These are phyloP conservation scores for Leucozona laternaria DNA, from an alignment of 2,888 invertebrate species.

Conservation along the genomic window DNA sequence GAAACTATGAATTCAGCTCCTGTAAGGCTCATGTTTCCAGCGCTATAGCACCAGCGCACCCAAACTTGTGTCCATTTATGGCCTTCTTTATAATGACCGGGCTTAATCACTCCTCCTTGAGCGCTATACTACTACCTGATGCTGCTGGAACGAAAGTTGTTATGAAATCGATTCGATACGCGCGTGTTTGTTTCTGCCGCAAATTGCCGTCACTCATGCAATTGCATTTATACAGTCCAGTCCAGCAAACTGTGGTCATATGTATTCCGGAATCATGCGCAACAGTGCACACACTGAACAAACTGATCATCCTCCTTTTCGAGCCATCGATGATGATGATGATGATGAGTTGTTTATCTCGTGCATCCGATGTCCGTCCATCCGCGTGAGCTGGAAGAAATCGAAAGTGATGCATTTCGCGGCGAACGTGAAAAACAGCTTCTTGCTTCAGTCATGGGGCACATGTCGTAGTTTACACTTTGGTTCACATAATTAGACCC, in stretches of 20 bases:
- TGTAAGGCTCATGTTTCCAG: slow-evolving; percentile 36
- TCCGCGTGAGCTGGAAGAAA: slow-evolving; percentile 54
- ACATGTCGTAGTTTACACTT: background rate
- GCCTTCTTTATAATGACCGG: slow-evolving; percentile 33
- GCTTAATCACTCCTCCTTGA: slow-evolving; percentile 27
- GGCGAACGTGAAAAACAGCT: slow-evolving; percentile 67
- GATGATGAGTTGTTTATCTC: slow-evolving; percentile 51
- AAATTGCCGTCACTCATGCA: slow-evolving; percentile 52
- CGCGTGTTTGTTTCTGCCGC: slow-evolving; percentile 25
- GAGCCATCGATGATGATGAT: slow-evolving; percentile 16
- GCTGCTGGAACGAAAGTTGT: slow-evolving; percentile 69
- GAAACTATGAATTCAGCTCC: slow-evolving; percentile 39
- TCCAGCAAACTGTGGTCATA: slow-evolving; percentile 8
- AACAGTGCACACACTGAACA: slow-evolving; percentile 22
- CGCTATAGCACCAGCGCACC: slow-evolving; percentile 31
- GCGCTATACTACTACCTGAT: slow-evolving; percentile 18
- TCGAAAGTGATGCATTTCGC: slow-evolving; percentile 74
- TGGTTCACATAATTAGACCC: background rate
- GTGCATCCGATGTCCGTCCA: slow-evolving; percentile 36
- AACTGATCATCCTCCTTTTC: slow-evolving; percentile 40
- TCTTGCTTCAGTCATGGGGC: slow-evolving; percentile 23
- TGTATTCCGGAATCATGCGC: slow-evolving; percentile 69
- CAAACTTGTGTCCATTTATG: slow-evolving; percentile 59
- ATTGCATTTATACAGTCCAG: background rate
- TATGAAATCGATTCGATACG: slow-evolving; percentile 71